Evolutionary conservation across 2,797 vertebrate species (phyloP), one percentile per base, ranked within the genome.

Genomic region (Enteromius treurensis): DNA sequence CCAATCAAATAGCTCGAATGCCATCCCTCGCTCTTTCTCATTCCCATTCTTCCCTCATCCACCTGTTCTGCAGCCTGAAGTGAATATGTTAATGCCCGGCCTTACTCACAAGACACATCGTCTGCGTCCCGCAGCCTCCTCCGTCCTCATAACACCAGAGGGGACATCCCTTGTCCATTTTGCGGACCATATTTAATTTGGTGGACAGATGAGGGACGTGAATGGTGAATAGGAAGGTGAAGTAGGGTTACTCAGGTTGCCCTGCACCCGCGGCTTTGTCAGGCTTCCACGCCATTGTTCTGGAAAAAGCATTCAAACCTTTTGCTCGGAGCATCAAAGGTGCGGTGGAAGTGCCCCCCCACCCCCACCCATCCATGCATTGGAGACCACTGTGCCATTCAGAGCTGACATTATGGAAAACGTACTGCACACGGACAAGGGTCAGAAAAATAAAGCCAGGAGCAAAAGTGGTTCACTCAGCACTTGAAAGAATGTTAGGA

Each of bases 381-480:
- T 86, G 55, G 83, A 87, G 87, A 88, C 86, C 89, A 62, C 62
- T 84, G 79, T 79, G 55, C 88, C 88, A 88, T 89, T 90, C 89
- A 89, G 85, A 69, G 81, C 88, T 84, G 83, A 87, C 87, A 89
- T 86, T 89, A 87, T 69, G 79, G 81, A 87, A 87, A 86, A 87
- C 79, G 85, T 86, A 70, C 86, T 55, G 86, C 87, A 83, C 88
- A 87, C 62, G 60, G 84, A 82, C 68, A 82, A 79, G 81, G 88
- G 87, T 91, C 90, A 91, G 88, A 88, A 89, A 90, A 91, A 91
- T 91, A 91, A 86, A 91, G 84, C 64, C 60, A 51, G 71, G 88
- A 89, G 85, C 79, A 88, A 90, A 92, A 92, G 90, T 90, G 87
- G 86, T 86, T 80, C 87, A 86, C 86, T 84, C 58, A 87, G 86